Conservation (phyloP, 2,888 invertebrate species). For the Prenolepis imparis region DNA sequence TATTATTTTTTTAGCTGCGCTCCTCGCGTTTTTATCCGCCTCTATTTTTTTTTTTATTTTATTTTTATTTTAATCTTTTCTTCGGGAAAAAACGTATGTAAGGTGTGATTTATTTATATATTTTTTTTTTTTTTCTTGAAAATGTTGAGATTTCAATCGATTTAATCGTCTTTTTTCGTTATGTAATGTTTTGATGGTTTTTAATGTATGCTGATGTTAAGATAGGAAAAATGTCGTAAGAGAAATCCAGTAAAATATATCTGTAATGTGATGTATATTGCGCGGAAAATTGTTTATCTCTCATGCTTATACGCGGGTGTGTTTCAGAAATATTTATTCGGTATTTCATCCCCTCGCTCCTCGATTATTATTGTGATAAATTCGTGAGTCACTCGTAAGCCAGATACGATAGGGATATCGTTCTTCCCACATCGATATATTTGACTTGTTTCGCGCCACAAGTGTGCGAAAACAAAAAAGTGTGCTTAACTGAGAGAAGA, state of each 20-base stretch:
- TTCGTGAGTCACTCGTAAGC: background rate
- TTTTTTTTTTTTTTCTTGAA: too few relatives aligned
- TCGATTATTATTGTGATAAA: background rate
- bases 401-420: background rate
- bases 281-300: background rate
- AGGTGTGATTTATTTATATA: too few relatives aligned
- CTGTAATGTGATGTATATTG: background rate
- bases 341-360: background rate
- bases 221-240: background rate
- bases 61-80: too few relatives aligned
- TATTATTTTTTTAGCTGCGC: too few relatives aligned
- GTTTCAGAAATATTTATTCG: conserved; percentile 1
- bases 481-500: background rate
- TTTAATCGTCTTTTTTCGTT: too few relatives aligned
- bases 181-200: too few relatives aligned
- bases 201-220: too few relatives aligned
- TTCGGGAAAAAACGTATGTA: too few relatives aligned
- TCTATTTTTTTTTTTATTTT: too few relatives aligned
- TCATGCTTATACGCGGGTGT: background rate
- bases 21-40: too few relatives aligned
- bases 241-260: background rate
- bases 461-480: conserved; percentile 17
- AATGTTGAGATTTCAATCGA: too few relatives aligned
- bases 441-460: conserved; percentile 24
- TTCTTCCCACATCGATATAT: background rate